Conservation (phyloP, 1,140 invertebrate genomes). For the Aethina tumida region DNA sequence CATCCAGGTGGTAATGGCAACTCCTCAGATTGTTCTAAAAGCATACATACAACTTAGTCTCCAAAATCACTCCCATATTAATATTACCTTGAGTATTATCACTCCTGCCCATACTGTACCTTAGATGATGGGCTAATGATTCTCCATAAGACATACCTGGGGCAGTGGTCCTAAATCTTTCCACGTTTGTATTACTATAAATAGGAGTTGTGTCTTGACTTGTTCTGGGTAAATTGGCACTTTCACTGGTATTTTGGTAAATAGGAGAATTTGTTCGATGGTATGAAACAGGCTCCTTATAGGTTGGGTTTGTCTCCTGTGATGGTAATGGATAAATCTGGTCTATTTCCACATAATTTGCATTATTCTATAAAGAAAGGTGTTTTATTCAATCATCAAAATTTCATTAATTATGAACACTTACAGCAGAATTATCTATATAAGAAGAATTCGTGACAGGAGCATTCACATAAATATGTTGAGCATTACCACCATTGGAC, state of each 20-base stretch:
- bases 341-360: constrained; percentile 45
- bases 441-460: constrained; percentile 46
- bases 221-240: constrained; percentile 8
- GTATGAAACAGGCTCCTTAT: constrained; percentile 25
- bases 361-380: constrained; percentile 31
- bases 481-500: constrained; percentile 29
- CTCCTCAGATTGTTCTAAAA: constrained; percentile 46
- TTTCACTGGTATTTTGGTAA: constrained; percentile 34
- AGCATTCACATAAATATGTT: constrained; percentile 50
- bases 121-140: constrained; percentile 42
- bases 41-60: neutral
- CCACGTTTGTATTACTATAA: constrained; percentile 33
- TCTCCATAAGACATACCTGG: constrained; percentile 36
- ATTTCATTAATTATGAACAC: constrained; percentile 21
- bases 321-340: constrained; percentile 40
- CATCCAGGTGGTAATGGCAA: constrained; percentile 90
- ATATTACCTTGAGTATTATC: constrained; percentile 39
- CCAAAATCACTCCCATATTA: neutral
- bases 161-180: constrained; percentile 23
- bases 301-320: constrained; percentile 27
- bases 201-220: constrained; percentile 29
- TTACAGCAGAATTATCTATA: constrained; percentile 41
- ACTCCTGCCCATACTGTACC: constrained; percentile 41
- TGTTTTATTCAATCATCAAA: constrained; percentile 22
- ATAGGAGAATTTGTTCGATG: constrained; percentile 33